phyloP scores from a whole-genome alignment of 2,888 invertebrate species.

The Apamea crenata region DNA sequence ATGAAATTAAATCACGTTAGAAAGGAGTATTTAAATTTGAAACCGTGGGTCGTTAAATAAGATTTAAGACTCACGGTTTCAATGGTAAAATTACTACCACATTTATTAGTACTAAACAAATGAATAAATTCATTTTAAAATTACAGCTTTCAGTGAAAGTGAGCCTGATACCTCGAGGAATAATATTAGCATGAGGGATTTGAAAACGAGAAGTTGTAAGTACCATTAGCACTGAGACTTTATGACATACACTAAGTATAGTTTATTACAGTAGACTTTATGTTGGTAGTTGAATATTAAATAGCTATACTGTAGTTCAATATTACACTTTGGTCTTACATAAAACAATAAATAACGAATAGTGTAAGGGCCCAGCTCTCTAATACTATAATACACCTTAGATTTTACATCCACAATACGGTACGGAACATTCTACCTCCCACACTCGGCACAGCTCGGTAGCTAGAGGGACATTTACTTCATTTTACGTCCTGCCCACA shows the following conservation, averaged over 20 bases:
- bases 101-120: slow-evolving; percentile 46
- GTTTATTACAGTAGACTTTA: slow-evolving; percentile 6
- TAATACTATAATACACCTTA: slow-evolving; percentile 23
- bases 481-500: slow-evolving; percentile 62
- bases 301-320: background rate
- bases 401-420: slow-evolving; percentile 28
- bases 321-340: background rate
- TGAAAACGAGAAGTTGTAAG: slow-evolving; percentile 8
- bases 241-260: slow-evolving; percentile 20
- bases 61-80: slow-evolving; percentile 52
- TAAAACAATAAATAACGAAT: slow-evolving; percentile 19
- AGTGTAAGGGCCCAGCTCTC: slow-evolving; percentile 14
- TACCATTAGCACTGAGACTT: slow-evolving; percentile 11
- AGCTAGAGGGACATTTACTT: slow-evolving; percentile 50
- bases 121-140: slow-evolving; percentile 41
- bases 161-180: slow-evolving; percentile 21
- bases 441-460: slow-evolving; percentile 39
- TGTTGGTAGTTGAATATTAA: background rate
- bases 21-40: slow-evolving; percentile 63
- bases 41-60: slow-evolving; percentile 53
- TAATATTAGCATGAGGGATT: slow-evolving; percentile 23
- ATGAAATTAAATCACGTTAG: slow-evolving; percentile 70
- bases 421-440: slow-evolving; percentile 38
- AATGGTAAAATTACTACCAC: slow-evolving; percentile 38
- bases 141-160: slow-evolving; percentile 46